Evolutionary conservation across 2,888 invertebrate genomes (phyloP).

Genomic region (Chymomyza caudatula): DNA sequence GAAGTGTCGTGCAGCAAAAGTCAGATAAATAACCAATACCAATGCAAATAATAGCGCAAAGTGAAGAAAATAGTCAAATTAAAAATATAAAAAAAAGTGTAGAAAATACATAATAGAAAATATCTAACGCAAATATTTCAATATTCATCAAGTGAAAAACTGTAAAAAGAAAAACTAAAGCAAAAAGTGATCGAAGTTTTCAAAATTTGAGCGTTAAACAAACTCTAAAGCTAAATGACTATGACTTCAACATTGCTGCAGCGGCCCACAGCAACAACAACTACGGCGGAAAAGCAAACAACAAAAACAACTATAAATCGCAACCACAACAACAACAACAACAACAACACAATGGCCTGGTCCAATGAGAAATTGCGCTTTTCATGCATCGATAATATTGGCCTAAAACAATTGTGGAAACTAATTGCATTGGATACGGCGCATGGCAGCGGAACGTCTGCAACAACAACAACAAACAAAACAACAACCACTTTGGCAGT

Average conservation of each 20-base stretch:
- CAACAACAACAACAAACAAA: slow-evolving; percentile 22
- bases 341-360: slow-evolving; percentile 75
- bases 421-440: slow-evolving; percentile 76
- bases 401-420: slow-evolving; percentile 77
- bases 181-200: neutral
- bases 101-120: neutral
- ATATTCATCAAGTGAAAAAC: slow-evolving; percentile 14
- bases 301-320: slow-evolving; percentile 29
- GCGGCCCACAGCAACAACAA: slow-evolving; percentile 42
- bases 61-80: slow-evolving; percentile 38
- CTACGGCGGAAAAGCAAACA: slow-evolving; percentile 28
- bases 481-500: slow-evolving; percentile 29
- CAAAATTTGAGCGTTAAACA: neutral
- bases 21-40: slow-evolving; percentile 32
- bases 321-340: slow-evolving; percentile 44
- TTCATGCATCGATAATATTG: slow-evolving; percentile 77
- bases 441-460: slow-evolving; percentile 11
- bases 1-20: slow-evolving; percentile 20
- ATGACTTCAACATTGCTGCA: slow-evolving; percentile 78
- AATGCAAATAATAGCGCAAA: slow-evolving; percentile 40
- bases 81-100: slow-evolving; percentile 17
- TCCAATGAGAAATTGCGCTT: slow-evolving; percentile 77
- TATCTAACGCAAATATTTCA: slow-evolving; percentile 17
- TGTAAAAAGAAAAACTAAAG: slow-evolving; percentile 10
- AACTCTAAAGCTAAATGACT: slow-evolving; percentile 47